phyloP scores from a whole-genome alignment of 2,888 invertebrate species.

The Sinelater perroti region DNA sequence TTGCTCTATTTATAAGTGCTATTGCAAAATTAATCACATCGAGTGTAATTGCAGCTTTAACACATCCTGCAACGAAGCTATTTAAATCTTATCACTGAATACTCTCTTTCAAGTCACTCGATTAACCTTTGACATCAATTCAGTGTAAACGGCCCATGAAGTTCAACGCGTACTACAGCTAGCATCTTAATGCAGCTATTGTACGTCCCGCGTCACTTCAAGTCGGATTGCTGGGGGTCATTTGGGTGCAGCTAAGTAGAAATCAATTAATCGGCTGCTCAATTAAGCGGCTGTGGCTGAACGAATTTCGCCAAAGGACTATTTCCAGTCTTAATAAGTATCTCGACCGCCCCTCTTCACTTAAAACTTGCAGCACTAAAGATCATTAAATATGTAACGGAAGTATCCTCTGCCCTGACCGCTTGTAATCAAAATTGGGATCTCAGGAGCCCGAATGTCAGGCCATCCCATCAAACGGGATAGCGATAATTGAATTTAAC shows the following conservation, averaged over 20 bases:
- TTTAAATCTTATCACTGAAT: too few relatives aligned
- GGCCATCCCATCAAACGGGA: slow-evolving; percentile 29
- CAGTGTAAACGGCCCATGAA: too few relatives aligned
- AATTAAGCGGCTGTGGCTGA: slow-evolving; percentile 12
- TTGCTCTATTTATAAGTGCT: too few relatives aligned
- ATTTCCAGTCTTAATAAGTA: slow-evolving; percentile 33
- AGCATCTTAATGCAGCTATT: too few relatives aligned
- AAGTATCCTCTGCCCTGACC: slow-evolving; percentile 38
- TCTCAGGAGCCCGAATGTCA: slow-evolving; percentile 37
- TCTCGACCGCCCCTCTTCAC: slow-evolving; percentile 31
- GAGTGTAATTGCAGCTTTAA: too few relatives aligned
- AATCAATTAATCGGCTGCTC: slow-evolving; percentile 7
- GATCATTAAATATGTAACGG: slow-evolving; percentile 34
- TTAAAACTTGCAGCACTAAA: slow-evolving; percentile 32
- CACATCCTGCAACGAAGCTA: too few relatives aligned
- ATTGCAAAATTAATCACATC: too few relatives aligned
- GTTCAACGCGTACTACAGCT: too few relatives aligned
- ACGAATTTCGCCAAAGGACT: slow-evolving; percentile 22
- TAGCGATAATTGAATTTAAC: slow-evolving; percentile 33
- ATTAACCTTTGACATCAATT: too few relatives aligned
- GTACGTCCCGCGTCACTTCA: too few relatives aligned
- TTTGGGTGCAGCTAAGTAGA: background rate
- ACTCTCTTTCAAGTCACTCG: too few relatives aligned
- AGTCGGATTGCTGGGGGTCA: too few relatives aligned
- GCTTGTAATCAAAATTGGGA: slow-evolving; percentile 42